phyloP scores from a whole-genome alignment of 2,888 invertebrate species.

The Choreutis nemorana region DNA sequence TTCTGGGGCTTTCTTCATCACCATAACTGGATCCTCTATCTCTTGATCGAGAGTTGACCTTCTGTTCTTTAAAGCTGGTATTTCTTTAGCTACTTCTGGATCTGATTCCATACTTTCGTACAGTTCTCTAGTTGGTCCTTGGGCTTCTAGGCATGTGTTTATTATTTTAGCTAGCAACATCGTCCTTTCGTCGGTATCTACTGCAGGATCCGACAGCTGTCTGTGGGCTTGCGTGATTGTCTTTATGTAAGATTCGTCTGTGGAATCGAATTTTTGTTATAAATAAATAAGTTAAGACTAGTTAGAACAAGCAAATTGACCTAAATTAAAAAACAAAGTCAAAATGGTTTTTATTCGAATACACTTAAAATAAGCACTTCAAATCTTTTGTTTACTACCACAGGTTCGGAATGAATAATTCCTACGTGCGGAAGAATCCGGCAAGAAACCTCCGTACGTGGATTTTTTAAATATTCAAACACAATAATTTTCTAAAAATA shows the following conservation, averaged over 20 bases:
- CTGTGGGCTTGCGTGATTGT: slow-evolving; percentile 31
- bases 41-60: slow-evolving; percentile 17
- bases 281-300: too few relatives aligned
- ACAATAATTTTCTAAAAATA: too few relatives aligned
- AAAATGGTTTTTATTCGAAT: too few relatives aligned
- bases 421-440: too few relatives aligned
- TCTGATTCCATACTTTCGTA: slow-evolving; percentile 25
- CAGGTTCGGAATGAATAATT: too few relatives aligned
- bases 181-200: slow-evolving; percentile 40
- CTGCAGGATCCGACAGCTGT: slow-evolving; percentile 29
- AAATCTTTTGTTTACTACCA: too few relatives aligned
- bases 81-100: slow-evolving; percentile 20
- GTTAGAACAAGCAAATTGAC: too few relatives aligned
- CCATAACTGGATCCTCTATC: slow-evolving; percentile 12
- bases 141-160: slow-evolving; percentile 32
- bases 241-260: slow-evolving; percentile 41
- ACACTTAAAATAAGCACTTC: too few relatives aligned
- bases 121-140: slow-evolving; percentile 14
- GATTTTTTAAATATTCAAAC: too few relatives aligned
- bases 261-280: too few relatives aligned
- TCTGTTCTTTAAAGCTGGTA: slow-evolving; percentile 13
- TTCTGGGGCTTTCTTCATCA: slow-evolving; percentile 17
- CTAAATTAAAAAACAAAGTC: too few relatives aligned
- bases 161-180: slow-evolving; percentile 35
- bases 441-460: too few relatives aligned